A percentile compares a stretch with the other conserved stretches of the same genome.
Evolutionary conservation across 2,113 vertebrate genomes (phyloP).

Genomic region (Uria lomvia): DNA sequence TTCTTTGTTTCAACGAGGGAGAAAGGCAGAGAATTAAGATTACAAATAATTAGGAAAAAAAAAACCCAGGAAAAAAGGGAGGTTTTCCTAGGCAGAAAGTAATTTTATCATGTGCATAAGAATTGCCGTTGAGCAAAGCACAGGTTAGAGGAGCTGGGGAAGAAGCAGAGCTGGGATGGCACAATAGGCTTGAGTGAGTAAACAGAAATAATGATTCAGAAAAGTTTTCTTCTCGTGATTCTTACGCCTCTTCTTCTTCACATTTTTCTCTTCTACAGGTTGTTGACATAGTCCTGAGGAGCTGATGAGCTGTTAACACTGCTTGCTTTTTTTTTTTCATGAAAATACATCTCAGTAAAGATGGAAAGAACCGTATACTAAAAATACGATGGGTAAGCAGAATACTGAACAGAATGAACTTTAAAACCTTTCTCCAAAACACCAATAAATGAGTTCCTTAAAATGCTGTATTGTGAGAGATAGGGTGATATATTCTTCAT

Average conservation of each 20-base stretch:
- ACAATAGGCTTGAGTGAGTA: neutral
- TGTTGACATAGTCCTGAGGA: neutral
- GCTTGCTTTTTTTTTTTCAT: neutral
- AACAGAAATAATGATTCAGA: neutral
- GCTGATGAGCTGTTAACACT: neutral
- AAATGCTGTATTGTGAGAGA: neutral
- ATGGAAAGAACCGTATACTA: neutral
- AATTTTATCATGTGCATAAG: neutral
- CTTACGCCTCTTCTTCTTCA: neutral
- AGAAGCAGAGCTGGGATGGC: neutral
- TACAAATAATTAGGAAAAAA: neutral
- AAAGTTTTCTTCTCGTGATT: neutral
- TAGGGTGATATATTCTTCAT: neutral
- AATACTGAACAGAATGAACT: neutral
- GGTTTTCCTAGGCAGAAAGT: neutral
- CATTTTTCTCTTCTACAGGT: neutral
- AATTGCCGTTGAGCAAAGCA: neutral
- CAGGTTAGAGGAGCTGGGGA: neutral
- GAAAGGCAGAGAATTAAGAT: neutral
- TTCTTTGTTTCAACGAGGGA: neutral
- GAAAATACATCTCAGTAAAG: neutral
- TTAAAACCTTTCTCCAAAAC: neutral
- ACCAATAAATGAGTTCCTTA: neutral
- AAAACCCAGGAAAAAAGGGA: rapidly evolving
- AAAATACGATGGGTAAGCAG: neutral